phyloP scores from a whole-genome alignment of 2,797 vertebrate species.

The Cyclopterus lumpus region DNA sequence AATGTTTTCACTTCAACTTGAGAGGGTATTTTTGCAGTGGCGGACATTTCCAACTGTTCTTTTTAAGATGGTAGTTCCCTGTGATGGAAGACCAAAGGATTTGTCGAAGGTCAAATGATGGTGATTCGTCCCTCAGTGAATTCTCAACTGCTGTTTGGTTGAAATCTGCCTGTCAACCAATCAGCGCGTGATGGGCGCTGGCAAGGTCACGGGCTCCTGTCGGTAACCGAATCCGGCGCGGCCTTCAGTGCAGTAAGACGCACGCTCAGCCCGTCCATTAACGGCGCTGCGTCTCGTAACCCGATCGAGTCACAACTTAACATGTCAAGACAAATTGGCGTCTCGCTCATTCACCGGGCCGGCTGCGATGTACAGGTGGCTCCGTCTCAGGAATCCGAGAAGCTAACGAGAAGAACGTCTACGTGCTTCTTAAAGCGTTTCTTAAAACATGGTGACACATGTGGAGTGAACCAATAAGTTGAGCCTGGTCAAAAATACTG shows the following conservation, averaged over 20 bases:
- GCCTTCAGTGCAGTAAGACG: conserved; percentile 31
- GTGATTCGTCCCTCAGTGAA: conserved; percentile 10
- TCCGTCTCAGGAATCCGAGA: conserved; percentile 56
- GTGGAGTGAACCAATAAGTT: neutral
- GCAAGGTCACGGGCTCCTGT: conserved; percentile 65
- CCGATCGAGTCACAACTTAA: conserved; percentile 73
- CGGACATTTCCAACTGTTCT: neutral
- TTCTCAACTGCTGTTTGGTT: conserved; percentile 40
- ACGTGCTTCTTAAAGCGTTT: no score
- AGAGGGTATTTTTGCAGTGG: neutral
- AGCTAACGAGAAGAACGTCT: conserved; percentile 49
- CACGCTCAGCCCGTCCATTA: conserved; percentile 67
- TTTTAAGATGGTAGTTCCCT: neutral
- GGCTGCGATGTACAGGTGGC: conserved; percentile 43
- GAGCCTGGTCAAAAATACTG: neutral
- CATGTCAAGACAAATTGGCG: conserved; percentile 72
- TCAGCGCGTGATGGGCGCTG: conserved; percentile 40
- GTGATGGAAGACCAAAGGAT: neutral
- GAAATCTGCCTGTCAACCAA: conserved; percentile 48
- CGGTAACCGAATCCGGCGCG: conserved; percentile 60
- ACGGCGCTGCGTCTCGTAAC: conserved; percentile 58
- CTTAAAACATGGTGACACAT: neutral
- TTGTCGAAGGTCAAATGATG: neutral
- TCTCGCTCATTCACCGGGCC: conserved; percentile 36
- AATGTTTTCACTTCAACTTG: neutral